These are phyloP conservation scores for Melinaea marsaeus DNA, from an alignment of 2,888 invertebrate genomes.

Conservation along the genomic window DNA sequence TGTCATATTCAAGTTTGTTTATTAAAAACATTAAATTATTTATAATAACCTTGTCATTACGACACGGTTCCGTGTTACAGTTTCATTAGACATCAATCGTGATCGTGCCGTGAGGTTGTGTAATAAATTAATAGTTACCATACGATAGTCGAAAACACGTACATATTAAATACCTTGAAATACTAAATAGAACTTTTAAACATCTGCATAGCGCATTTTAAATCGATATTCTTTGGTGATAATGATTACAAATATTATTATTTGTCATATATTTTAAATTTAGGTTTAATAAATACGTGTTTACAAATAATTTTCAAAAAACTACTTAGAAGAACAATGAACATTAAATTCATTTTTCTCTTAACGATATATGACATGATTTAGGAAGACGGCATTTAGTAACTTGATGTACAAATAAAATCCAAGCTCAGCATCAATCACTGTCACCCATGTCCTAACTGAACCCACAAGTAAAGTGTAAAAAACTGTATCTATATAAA, in stretches of 20 bases:
- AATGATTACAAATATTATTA: not conserved
- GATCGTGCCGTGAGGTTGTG: slow-evolving; percentile 20
- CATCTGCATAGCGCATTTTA: slow-evolving; percentile 4
- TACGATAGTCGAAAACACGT: slow-evolving; percentile 12
- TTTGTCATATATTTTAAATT: too few relatives aligned
- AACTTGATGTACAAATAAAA: not conserved
- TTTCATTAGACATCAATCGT: slow-evolving; percentile 25
- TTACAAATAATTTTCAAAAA: not conserved
- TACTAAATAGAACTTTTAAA: not conserved
- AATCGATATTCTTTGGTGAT: slow-evolving; percentile 3
- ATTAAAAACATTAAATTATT: not conserved
- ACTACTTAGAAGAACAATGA: not conserved
- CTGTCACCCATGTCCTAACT: slow-evolving; percentile 4
- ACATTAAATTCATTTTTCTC: not conserved
- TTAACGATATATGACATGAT: not conserved
- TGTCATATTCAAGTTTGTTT: too few relatives aligned
- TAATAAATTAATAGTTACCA: slow-evolving; percentile 18
- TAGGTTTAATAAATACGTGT: too few relatives aligned
- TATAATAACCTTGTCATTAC: slow-evolving; percentile 6
- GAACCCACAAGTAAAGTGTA: slow-evolving; percentile 1
- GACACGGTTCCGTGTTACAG: slow-evolving; percentile 22
- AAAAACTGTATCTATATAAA: not conserved
- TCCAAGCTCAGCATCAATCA: not conserved
- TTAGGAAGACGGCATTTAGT: not conserved
- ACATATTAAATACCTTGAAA: slow-evolving; percentile 12